phyloP scores from a whole-genome alignment of 92 coral and sea anemone genomes.

The Porites evermanni region DNA sequence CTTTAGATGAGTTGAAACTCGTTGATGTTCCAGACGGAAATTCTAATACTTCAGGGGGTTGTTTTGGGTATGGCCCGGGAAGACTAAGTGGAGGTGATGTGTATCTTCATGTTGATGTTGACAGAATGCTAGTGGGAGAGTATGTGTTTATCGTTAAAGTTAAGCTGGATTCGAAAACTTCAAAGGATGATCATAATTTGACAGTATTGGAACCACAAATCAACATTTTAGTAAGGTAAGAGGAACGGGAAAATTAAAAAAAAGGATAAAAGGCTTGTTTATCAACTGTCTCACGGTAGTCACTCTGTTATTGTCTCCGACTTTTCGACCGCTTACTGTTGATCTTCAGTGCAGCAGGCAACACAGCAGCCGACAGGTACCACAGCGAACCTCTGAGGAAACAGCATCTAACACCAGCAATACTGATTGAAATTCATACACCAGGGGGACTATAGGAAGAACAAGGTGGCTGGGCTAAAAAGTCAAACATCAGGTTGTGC shows the following conservation, averaged over 20 bases:
- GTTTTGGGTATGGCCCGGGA: slow-evolving; percentile 59
- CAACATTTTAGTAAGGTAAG: slow-evolving; percentile 61
- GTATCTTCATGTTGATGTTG: slow-evolving; percentile 16
- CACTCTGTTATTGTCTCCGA: too few species aligned
- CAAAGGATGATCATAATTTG: slow-evolving; percentile 50
- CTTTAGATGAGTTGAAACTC: slow-evolving; percentile 20
- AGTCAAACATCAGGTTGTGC: too few species aligned
- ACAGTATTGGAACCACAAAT: slow-evolving; percentile 45
- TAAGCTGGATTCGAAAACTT: slow-evolving; percentile 18
- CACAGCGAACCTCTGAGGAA: too few species aligned
- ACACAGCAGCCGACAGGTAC: too few species aligned
- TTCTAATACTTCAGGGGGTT: slow-evolving; percentile 34
- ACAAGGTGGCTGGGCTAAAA: too few species aligned
- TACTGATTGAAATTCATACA: too few species aligned
- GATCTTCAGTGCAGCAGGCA: too few species aligned
- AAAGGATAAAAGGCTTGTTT: too few species aligned
- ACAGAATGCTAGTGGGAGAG: slow-evolving; percentile 1
- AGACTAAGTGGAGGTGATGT: slow-evolving; percentile 10
- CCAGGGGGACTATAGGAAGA: too few species aligned
- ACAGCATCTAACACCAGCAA: too few species aligned
- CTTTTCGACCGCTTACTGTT: too few species aligned
- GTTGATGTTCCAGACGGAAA: slow-evolving; percentile 25
- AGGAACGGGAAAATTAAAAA: neutral
- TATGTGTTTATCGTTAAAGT: slow-evolving; percentile 1
- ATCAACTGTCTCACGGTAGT: too few species aligned